phyloP scores from a whole-genome alignment of 2,888 invertebrate species.

The Globia sparganii region DNA sequence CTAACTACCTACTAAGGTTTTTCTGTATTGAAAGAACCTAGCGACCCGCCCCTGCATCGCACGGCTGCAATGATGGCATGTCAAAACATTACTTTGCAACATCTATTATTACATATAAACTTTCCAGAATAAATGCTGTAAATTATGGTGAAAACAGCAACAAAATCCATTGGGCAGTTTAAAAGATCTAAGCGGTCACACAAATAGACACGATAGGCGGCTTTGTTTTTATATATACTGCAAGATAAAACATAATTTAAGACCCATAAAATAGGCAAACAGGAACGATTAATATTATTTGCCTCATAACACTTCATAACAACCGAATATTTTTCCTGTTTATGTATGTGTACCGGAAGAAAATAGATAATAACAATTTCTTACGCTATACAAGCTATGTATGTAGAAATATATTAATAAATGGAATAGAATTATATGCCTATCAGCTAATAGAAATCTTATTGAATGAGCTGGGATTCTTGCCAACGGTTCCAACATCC shows the following conservation, averaged over 20 bases:
- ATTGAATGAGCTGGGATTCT: slow-evolving; percentile 20
- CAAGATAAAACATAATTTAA: not conserved
- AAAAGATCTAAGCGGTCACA: not conserved
- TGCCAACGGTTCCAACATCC: slow-evolving; percentile 39
- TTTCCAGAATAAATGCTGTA: not conserved
- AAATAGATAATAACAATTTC: slow-evolving; percentile 1
- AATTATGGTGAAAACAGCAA: not conserved
- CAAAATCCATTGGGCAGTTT: not conserved
- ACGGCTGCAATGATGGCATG: not conserved
- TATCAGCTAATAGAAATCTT: slow-evolving; percentile 50
- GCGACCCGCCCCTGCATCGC: too few species aligned
- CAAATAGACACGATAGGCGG: not conserved
- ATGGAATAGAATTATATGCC: slow-evolving; percentile 1
- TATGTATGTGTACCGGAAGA: not conserved
- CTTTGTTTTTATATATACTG: not conserved
- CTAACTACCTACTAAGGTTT: too few species aligned
- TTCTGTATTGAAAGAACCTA: not conserved
- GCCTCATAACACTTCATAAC: not conserved
- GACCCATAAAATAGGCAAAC: not conserved
- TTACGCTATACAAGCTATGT: not conserved
- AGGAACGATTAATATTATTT: not conserved
- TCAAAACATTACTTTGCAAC: not conserved
- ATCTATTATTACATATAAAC: not conserved
- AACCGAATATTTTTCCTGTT: not conserved
- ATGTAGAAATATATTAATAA: not conserved